Base-by-base conservation (phyloP, 2,113 vertebrate genomes). In the Brachionichthys hirsutus region DNA sequence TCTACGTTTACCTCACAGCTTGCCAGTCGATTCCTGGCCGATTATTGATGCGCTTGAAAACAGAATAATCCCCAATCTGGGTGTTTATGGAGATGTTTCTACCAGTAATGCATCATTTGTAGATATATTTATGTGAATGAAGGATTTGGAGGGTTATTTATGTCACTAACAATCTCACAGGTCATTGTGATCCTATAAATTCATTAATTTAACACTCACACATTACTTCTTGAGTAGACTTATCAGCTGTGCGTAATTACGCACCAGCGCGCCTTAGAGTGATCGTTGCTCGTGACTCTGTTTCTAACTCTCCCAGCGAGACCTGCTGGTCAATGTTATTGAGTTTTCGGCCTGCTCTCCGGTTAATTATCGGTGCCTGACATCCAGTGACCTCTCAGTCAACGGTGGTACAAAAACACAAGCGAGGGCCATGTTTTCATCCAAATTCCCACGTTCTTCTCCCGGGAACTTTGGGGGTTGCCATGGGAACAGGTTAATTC, bases 401-500 rank as follows among this genome's bases (percentile, higher is more conserved):
- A 76, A 61, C 52, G 22, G 61, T 62, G 62, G 54, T 71, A 84
- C 50, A 63, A 57, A 54, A 72, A 67, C 71, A 77, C 52, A 70
- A 47, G 68, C 74, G 46, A n/a, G 30, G 43, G 44, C 22, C 67
- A 66, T 84, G 84, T 80, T 83, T 84, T 82, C 34, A 80, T 84
- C 65, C 63, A 43, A 22, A 80, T 86, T 85, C 86, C 84, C 85
- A 86, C 81, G 82, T 86, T 85, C 79, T 83, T 82, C 77, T 86
- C 76, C 68, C 44, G 75, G 79, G 86, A 85, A 84, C 73, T 68
- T 73, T 75, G 15, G 42, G 57, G 24, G 88, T 90, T 87, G 14
- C 83, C 87, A 89, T 88, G 85, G 89, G 80, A 85, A 88, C 87
- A 54, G 84, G 83, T 83, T 77, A 88, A 88, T 86, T 88, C 82